A percentile compares a stretch with the other conserved stretches of the same genome.
Evolutionary conservation across 2,888 invertebrate species (phyloP).

Genomic region (Sphaerophoria rueppellii): DNA sequence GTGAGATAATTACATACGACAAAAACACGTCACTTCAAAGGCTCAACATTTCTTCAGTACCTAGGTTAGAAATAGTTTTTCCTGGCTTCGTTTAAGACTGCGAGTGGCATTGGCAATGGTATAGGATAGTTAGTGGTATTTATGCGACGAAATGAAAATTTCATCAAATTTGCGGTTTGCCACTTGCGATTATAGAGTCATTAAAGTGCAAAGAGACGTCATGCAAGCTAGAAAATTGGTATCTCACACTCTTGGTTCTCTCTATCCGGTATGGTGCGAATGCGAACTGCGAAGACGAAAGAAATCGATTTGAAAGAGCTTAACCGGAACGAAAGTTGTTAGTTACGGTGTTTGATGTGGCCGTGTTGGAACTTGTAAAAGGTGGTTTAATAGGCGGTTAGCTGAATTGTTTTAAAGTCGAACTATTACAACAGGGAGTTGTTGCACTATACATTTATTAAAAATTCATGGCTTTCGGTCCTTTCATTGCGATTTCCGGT

Average conservation of each 20-base stretch:
- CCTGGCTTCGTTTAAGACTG: neutral
- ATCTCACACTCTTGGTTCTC: neutral
- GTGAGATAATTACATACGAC: constrained; percentile 62
- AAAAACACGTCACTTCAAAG: constrained; percentile 61
- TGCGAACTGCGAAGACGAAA: neutral
- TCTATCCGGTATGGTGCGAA: too few species aligned
- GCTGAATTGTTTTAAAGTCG: neutral
- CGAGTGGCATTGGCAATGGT: neutral
- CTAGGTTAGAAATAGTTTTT: constrained; percentile 26
- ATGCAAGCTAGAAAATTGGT: constrained; percentile 33
- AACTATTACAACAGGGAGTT: constrained; percentile 10
- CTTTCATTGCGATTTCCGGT: too few species aligned
- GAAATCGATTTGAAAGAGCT: constrained; percentile 23
- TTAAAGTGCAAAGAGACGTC: constrained; percentile 45
- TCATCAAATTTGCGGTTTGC: constrained; percentile 74
- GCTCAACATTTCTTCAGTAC: neutral
- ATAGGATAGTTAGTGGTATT: constrained; percentile 28
- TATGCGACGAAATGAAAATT: constrained; percentile 71
- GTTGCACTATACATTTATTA: too few species aligned
- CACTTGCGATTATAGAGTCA: constrained; percentile 74
- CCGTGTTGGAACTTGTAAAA: neutral
- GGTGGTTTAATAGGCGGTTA: constrained; percentile 40
- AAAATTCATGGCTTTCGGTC: too few species aligned
- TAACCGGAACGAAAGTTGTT: constrained; percentile 2
- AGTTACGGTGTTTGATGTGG: constrained; percentile 14